A percentile compares a stretch with the other conserved stretches of the same genome.
Conservation (phyloP, 2,888 invertebrate genomes). For the Trichacis sp. region DNA sequence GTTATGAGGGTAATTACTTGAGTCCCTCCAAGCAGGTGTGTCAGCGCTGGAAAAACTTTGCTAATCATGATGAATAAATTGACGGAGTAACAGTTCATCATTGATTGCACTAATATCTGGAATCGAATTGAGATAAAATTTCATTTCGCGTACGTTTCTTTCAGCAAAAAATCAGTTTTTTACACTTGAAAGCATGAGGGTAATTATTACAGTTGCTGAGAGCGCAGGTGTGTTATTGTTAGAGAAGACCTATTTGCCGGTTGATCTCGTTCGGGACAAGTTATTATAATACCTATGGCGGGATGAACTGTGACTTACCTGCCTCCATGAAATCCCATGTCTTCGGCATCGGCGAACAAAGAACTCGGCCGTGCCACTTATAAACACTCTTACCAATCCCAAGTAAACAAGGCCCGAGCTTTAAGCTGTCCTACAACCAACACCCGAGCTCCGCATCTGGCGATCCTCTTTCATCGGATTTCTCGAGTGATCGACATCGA, state of each 20-base stretch:
- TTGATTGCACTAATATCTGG: too few species aligned
- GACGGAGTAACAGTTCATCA: too few species aligned
- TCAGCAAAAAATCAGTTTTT: too few species aligned
- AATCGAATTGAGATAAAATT: too few species aligned
- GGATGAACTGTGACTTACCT: constrained; percentile 35
- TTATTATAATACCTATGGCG: constrained; percentile 24
- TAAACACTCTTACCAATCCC: constrained; percentile 53
- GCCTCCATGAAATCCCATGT: constrained; percentile 40
- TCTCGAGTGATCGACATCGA: constrained; percentile 39
- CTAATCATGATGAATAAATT: too few species aligned
- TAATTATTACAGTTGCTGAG: background rate
- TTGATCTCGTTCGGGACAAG: constrained; percentile 51
- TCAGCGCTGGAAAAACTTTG: too few species aligned
- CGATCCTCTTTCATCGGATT: constrained; percentile 43
- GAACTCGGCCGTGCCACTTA: constrained; percentile 53
- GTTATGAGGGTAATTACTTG: too few species aligned
- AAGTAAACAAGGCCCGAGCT: constrained; percentile 52
- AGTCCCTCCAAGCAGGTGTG: too few species aligned
- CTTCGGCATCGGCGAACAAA: constrained; percentile 52
- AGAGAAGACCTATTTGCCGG: constrained; percentile 49
- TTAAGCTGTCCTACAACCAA: constrained; percentile 46
- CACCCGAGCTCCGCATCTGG: constrained; percentile 47
- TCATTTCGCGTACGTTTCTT: too few species aligned
- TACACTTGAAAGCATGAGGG: too few species aligned
- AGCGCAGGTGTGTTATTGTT: constrained; percentile 16